Conservation (phyloP, 1,140 invertebrate genomes). For the Leptinotarsa defecta region DNA sequence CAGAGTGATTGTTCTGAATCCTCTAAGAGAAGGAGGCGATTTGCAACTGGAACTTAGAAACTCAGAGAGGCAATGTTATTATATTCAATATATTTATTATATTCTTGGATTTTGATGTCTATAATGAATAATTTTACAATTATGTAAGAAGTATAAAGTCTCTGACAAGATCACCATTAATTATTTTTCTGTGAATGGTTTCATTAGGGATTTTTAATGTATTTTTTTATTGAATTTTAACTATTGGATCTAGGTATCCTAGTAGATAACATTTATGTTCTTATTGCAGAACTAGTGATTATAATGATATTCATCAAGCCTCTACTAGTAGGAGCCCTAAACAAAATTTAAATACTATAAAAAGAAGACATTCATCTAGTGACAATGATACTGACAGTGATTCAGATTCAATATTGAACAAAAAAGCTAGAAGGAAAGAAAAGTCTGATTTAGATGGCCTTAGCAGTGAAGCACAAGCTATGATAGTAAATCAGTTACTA, state of each 20-base stretch:
- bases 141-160: too few relatives aligned
- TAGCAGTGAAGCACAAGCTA: background rate
- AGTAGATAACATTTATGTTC: too few relatives aligned
- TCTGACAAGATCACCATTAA: too few relatives aligned
- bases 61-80: too few relatives aligned
- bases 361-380: background rate
- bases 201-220: too few relatives aligned
- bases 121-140: too few relatives aligned
- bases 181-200: too few relatives aligned
- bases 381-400: background rate
- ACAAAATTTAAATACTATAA: background rate
- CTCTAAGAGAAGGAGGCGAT: background rate
- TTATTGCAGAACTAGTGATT: background rate
- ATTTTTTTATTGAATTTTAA: too few relatives aligned
- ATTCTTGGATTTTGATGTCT: too few relatives aligned
- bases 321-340: background rate
- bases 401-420: background rate
- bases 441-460: background rate
- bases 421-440: background rate
- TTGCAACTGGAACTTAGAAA: too few relatives aligned
- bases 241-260: too few relatives aligned
- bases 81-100: too few relatives aligned
- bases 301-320: background rate
- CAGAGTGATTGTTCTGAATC: constrained; percentile 6
- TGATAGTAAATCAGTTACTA: background rate